phyloP scores from a whole-genome alignment of 2,797 vertebrate species.

The Myripristis jacobus region DNA sequence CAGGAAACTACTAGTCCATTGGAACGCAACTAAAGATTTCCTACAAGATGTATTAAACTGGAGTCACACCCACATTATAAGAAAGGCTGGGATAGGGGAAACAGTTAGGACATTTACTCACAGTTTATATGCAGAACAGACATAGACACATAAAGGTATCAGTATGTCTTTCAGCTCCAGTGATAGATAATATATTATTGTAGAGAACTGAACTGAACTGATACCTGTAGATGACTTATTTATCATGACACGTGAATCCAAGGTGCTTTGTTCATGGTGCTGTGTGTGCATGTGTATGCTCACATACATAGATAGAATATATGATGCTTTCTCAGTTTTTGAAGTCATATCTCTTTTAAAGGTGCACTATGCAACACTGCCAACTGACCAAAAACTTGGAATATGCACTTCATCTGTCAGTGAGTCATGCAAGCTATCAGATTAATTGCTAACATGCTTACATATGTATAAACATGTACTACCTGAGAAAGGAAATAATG shows the following conservation, averaged over 20 bases:
- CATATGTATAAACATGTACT: neutral
- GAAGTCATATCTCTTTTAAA: neutral
- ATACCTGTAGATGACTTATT: neutral
- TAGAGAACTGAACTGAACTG: neutral
- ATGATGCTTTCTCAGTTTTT: neutral
- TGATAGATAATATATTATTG: neutral
- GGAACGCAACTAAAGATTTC: neutral
- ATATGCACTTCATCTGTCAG: too few relatives aligned
- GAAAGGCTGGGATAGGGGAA: conserved; percentile 52
- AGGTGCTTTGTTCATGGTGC: neutral
- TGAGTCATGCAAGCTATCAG: too few relatives aligned
- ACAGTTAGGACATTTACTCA: conserved; percentile 41
- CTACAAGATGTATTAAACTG: conserved; percentile 33
- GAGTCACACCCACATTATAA: conserved; percentile 3
- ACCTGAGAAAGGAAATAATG: neutral
- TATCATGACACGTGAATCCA: neutral
- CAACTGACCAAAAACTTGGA: too few relatives aligned
- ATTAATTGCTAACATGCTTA: too few relatives aligned
- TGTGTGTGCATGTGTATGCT: too few relatives aligned
- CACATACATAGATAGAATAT: neutral
- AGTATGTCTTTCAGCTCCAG: neutral
- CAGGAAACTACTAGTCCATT: too few relatives aligned
- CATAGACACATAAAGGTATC: conserved; percentile 14
- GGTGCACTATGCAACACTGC: too few relatives aligned
- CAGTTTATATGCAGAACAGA: conserved; percentile 34